A percentile compares a stretch with the other conserved stretches of the same genome.
Conservation (phyloP, 2,888 invertebrate genomes). For the Lepidocyrtinus sp. region DNA sequence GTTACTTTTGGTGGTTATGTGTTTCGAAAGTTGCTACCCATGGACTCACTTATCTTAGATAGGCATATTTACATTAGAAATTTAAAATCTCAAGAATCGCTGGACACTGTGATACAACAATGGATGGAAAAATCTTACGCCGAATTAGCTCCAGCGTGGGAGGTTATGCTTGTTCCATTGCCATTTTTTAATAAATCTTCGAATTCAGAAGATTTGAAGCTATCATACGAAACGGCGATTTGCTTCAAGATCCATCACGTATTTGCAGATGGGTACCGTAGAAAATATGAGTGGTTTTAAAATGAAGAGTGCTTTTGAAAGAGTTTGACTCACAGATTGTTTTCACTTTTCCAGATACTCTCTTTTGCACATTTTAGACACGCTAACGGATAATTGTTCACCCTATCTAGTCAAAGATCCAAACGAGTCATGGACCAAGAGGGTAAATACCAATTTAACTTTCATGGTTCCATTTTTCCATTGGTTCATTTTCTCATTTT, state of each 20-base stretch:
- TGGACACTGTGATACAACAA: slow-evolving; percentile 50
- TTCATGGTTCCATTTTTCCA: no score
- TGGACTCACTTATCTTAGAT: slow-evolving; percentile 50
- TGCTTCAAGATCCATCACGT: slow-evolving; percentile 64
- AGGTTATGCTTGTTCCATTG: slow-evolving; percentile 57
- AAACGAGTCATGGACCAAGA: slow-evolving; percentile 49
- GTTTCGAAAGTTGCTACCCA: slow-evolving; percentile 56
- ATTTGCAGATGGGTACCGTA: slow-evolving; percentile 64
- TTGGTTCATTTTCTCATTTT: not conserved
- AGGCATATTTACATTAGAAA: slow-evolving; percentile 51
- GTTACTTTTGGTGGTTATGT: slow-evolving; percentile 63
- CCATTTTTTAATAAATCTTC: slow-evolving; percentile 1
- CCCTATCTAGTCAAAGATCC: slow-evolving; percentile 63
- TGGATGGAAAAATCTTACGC: slow-evolving; percentile 57
- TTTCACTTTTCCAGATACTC: slow-evolving; percentile 41
- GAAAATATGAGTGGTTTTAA: no score
- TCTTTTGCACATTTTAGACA: slow-evolving; percentile 58
- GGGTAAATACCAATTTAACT: slow-evolving; percentile 26
- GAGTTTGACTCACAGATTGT: no score
- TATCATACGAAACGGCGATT: slow-evolving; percentile 49
- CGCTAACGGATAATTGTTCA: slow-evolving; percentile 50
- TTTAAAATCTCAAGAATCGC: slow-evolving; percentile 27
- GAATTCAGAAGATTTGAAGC: not conserved
- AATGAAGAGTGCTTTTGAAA: no score
- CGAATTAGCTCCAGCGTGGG: slow-evolving; percentile 59